These are phyloP conservation scores for Meganola albula DNA, from an alignment of 2,888 invertebrate species.

Conservation along the genomic window DNA sequence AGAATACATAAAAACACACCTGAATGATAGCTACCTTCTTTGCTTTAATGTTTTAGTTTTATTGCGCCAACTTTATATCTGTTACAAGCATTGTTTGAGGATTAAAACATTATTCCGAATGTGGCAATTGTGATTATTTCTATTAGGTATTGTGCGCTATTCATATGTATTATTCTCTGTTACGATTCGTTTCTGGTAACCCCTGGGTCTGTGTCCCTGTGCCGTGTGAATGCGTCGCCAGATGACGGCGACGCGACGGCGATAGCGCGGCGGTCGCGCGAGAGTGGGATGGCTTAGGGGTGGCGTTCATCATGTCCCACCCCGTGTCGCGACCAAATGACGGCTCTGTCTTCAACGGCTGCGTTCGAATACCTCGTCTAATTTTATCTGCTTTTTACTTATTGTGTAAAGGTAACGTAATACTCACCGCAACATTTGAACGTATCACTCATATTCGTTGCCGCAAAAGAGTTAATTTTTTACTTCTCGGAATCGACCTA, in stretches of 20 bases:
- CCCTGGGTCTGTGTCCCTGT: too few species aligned
- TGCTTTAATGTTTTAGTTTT: constrained; percentile 46
- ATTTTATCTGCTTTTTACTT: constrained; percentile 38
- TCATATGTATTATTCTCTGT: constrained; percentile 72
- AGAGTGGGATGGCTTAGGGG: constrained; percentile 57
- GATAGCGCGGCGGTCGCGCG: constrained; percentile 27
- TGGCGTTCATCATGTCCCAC: constrained; percentile 67
- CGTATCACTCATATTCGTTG: constrained; percentile 44
- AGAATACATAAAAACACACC: constrained; percentile 63
- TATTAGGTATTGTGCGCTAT: constrained; percentile 50
- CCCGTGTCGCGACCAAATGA: constrained; percentile 70
- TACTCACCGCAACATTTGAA: constrained; percentile 32
- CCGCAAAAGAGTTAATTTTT: constrained; percentile 53
- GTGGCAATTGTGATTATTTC: constrained; percentile 42
- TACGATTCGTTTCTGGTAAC: constrained; percentile 69
- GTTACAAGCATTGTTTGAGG: constrained; percentile 21
- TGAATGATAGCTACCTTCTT: constrained; percentile 52
- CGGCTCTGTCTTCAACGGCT: constrained; percentile 63
- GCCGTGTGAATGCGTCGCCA: constrained; percentile 59
- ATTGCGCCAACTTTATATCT: constrained; percentile 46
- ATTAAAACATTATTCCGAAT: constrained; percentile 19
- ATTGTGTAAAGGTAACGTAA: constrained; percentile 23
- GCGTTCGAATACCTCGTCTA: constrained; percentile 59
- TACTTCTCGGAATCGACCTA: constrained; percentile 63
- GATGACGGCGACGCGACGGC: constrained; percentile 54